Percentiles rank a stretch among this genome's conserved stretches.
These are phyloP conservation scores for Scaptomyza caliginosa DNA, from an alignment of 2,888 invertebrate species.

Conservation along the genomic window DNA sequence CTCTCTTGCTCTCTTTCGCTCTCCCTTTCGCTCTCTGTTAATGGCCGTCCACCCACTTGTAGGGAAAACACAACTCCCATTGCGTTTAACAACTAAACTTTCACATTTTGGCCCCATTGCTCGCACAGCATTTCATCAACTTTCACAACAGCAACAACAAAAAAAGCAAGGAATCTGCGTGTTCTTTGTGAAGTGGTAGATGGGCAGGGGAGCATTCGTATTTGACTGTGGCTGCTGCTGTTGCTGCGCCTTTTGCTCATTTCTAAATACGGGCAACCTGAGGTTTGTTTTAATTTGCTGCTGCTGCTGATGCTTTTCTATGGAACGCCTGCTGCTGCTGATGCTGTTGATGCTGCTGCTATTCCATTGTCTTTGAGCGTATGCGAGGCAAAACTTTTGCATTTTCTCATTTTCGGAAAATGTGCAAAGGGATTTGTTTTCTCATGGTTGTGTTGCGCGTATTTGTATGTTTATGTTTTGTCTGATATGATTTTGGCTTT, in stretches of 20 bases:
- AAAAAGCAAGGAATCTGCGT: constrained; percentile 1
- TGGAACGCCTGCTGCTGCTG: constrained; percentile 29
- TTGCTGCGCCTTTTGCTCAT: constrained; percentile 61
- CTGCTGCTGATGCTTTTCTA: constrained; percentile 64
- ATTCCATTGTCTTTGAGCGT: constrained; percentile 53
- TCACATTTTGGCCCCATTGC: neutral
- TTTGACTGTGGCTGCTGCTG: constrained; percentile 20
- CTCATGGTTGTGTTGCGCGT: constrained; percentile 67
- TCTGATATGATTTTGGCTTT: constrained; percentile 75
- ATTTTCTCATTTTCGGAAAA: constrained; percentile 80
- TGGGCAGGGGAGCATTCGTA: constrained; percentile 4
- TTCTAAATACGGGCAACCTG: constrained; percentile 79
- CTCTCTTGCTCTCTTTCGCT: constrained; percentile 7
- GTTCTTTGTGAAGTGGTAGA: neutral
- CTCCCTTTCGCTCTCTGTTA: constrained; percentile 15
- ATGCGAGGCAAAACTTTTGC: constrained; percentile 72
- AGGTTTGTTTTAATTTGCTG: constrained; percentile 80
- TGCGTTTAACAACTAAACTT: constrained; percentile 35
- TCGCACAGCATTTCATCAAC: constrained; percentile 66
- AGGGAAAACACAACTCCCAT: constrained; percentile 21
- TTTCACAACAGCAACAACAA: constrained; percentile 28
- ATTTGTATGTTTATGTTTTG: constrained; percentile 74
- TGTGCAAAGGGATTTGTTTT: constrained; percentile 80
- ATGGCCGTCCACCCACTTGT: neutral
- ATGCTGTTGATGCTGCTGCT: constrained; percentile 27